These are phyloP conservation scores for Zosterops pallidus DNA, from an alignment of 2,113 vertebrate genomes.

Conservation along the genomic window DNA sequence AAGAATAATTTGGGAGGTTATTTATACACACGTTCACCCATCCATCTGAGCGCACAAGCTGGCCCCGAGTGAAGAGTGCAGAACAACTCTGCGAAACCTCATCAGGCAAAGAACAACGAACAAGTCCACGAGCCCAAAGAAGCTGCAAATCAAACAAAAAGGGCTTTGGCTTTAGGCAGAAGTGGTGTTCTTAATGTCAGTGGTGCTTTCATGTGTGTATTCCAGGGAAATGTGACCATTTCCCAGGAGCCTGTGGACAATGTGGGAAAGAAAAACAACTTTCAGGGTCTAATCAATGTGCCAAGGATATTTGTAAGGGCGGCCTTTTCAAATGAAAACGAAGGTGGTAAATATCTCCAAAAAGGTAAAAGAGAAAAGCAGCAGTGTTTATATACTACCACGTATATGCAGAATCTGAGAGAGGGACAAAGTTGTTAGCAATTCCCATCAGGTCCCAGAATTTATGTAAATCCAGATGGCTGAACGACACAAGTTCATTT, in stretches of 20 bases:
- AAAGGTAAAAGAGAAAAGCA: not conserved
- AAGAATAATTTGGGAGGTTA: not conserved
- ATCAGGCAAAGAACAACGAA: not conserved
- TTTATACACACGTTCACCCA: not conserved
- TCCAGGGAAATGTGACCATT: not conserved
- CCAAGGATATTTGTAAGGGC: not conserved
- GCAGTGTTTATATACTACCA: not conserved
- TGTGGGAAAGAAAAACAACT: not conserved
- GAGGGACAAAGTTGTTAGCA: not conserved
- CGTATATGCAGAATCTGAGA: not conserved
- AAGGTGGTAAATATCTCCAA: not conserved
- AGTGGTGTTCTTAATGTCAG: not conserved
- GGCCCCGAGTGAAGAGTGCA: not conserved
- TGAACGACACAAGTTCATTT: not conserved
- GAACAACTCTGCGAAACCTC: not conserved
- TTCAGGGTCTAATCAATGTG: not conserved
- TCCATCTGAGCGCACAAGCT: not conserved
- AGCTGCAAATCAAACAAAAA: not conserved
- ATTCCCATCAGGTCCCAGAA: not conserved
- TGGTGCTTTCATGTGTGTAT: not conserved
- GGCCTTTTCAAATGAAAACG: not conserved
- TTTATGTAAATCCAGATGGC: slow-evolving; percentile 29
- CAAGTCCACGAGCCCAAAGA: not conserved
- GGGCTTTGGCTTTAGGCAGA: not conserved
- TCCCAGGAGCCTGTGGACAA: not conserved